Evolutionary conservation across 2,888 invertebrate genomes (phyloP).

Genomic region (Erebia palarica): DNA sequence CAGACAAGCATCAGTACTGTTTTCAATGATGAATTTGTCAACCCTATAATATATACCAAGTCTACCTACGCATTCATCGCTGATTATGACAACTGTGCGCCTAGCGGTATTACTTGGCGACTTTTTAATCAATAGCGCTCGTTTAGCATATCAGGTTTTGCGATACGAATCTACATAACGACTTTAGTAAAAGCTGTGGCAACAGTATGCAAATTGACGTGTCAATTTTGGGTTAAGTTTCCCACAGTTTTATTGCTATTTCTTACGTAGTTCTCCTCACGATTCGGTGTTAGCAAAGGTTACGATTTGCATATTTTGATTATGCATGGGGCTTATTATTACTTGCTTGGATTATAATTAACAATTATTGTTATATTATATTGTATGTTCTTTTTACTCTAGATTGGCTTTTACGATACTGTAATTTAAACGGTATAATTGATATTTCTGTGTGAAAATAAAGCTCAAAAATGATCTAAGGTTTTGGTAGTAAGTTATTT

Average conservation of each 20-base stretch:
- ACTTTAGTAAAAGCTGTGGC: slow-evolving; percentile 42
- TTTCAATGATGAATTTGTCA: background rate
- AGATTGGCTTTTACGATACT: background rate
- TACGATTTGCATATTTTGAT: slow-evolving; percentile 22
- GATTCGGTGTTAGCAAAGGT: slow-evolving; percentile 13
- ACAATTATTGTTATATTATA: background rate
- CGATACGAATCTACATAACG: slow-evolving; percentile 38
- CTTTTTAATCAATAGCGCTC: slow-evolving; percentile 67
- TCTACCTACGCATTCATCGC: slow-evolving; percentile 61
- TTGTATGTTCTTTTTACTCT: background rate
- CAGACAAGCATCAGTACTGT: background rate
- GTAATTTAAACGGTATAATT: no score
- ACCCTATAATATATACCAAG: slow-evolving; percentile 55
- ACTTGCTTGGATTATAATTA: background rate
- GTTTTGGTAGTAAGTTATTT: no score
- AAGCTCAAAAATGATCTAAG: no score
- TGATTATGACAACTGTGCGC: slow-evolving; percentile 71
- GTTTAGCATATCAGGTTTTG: slow-evolving; percentile 72
- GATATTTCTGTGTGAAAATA: no score
- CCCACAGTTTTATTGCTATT: slow-evolving; percentile 34
- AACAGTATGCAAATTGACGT: slow-evolving; percentile 43
- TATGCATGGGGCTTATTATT: background rate
- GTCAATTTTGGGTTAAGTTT: slow-evolving; percentile 35
- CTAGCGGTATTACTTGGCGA: slow-evolving; percentile 70
- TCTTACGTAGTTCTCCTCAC: slow-evolving; percentile 29